Evolutionary conservation across 2,113 vertebrate genomes (phyloP).

Genomic region (human): DNA sequence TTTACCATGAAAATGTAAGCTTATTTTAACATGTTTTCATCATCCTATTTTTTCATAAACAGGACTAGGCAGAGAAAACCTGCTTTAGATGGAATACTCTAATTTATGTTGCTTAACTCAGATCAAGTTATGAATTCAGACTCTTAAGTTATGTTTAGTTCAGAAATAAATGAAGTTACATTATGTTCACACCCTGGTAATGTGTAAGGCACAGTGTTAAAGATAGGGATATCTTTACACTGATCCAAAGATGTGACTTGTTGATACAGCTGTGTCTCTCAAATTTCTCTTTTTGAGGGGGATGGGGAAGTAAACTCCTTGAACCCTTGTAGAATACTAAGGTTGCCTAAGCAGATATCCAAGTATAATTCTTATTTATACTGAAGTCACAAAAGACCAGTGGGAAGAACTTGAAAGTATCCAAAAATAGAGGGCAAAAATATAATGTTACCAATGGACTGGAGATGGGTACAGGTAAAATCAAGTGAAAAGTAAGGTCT

Average conservation of each 20-base stretch:
- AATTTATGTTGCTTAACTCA: background rate
- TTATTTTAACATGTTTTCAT: slow-evolving; percentile 22
- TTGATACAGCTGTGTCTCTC: background rate
- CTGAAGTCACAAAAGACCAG: background rate
- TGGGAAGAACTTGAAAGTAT: background rate
- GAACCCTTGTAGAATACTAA: background rate
- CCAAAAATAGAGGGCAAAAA: background rate
- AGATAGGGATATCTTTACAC: background rate
- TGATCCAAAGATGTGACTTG: background rate
- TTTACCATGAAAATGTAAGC: slow-evolving; percentile 15
- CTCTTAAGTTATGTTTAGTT: background rate
- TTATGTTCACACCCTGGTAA: background rate
- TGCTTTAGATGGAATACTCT: background rate
- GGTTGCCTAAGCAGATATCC: background rate
- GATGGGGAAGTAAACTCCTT: background rate
- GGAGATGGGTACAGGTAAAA: background rate
- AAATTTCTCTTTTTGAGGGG: background rate
- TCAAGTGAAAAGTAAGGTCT: background rate
- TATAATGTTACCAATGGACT: background rate
- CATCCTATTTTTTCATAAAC: background rate
- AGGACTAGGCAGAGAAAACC: background rate
- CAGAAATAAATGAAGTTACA: background rate
- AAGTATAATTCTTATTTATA: background rate
- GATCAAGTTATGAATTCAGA: background rate
- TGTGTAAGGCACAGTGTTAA: background rate